Evolutionary conservation across 2,888 invertebrate genomes (phyloP).

Genomic region (Aspidapion aeneum): DNA sequence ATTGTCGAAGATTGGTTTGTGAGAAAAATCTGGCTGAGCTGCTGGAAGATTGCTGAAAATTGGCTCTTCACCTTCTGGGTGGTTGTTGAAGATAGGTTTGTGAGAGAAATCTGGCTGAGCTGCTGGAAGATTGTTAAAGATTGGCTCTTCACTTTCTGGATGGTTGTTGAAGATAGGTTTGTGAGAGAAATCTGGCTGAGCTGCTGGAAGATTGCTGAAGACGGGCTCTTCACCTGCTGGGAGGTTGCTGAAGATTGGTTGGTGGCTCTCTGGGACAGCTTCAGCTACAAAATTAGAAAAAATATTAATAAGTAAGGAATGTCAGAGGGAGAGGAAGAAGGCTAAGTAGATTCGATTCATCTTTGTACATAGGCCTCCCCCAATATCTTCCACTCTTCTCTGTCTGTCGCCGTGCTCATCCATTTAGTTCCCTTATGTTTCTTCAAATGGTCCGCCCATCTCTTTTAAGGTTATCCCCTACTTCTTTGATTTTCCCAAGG

Average conservation of each 20-base stretch:
- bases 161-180: conserved; percentile 12
- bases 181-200: not conserved
- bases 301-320: too few species aligned
- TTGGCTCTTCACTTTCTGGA: conserved; percentile 7
- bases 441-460: too few species aligned
- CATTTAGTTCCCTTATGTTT: too few species aligned
- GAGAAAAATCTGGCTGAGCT: not conserved
- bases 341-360: too few species aligned
- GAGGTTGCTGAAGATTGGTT: conserved; percentile 13
- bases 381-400: too few species aligned
- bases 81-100: conserved; percentile 15
- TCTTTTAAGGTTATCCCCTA: too few species aligned
- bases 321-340: too few species aligned
- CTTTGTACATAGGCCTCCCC: too few species aligned
- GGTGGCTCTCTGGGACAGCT: too few species aligned
- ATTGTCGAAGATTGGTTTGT: conserved; percentile 14
- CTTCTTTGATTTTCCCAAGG: too few species aligned
- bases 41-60: conserved; percentile 10
- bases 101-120: not conserved
- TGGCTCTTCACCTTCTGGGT: conserved; percentile 1
- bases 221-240: conserved; percentile 2
- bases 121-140: conserved; percentile 8
- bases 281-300: too few species aligned
- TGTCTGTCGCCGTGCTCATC: too few species aligned
- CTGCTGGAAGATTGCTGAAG: conserved; percentile 8